A percentile compares a stretch with the other conserved stretches of the same genome.
Evolutionary conservation across 2,113 vertebrate genomes (phyloP).

Genomic region (Daubentonia madagascariensis): DNA sequence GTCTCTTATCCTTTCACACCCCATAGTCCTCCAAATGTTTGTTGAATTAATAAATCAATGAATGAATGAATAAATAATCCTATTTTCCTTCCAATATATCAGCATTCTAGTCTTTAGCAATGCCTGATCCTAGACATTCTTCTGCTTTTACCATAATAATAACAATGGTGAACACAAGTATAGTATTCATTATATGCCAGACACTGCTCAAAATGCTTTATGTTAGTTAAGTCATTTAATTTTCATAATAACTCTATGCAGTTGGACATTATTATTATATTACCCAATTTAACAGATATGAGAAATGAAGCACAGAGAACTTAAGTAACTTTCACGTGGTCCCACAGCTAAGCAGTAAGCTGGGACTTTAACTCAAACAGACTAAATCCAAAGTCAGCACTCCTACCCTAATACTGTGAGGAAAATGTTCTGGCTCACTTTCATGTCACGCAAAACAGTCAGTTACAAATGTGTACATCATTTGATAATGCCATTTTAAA

Average conservation of each 20-base stretch:
- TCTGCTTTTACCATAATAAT: not conserved
- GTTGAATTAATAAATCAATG: not conserved
- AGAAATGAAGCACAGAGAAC: not conserved
- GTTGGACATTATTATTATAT: not conserved
- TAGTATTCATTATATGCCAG: not conserved
- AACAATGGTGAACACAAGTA: not conserved
- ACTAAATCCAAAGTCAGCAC: not conserved
- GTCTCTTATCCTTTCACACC: not conserved
- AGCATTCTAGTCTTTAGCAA: not conserved
- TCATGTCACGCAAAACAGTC: not conserved
- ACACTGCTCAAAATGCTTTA: not conserved
- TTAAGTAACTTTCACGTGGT: not conserved
- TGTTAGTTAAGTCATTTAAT: not conserved
- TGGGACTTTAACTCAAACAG: not conserved
- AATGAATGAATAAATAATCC: not conserved
- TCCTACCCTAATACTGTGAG: not conserved
- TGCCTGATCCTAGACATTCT: not conserved
- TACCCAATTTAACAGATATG: not conserved
- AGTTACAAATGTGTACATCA: not conserved
- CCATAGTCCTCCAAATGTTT: not conserved
- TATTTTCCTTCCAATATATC: not conserved
- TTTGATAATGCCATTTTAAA: not conserved
- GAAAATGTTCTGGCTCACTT: not conserved
- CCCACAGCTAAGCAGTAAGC: not conserved
- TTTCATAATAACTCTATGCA: not conserved